Evolutionary conservation across 2,113 vertebrate genomes (phyloP).

Genomic region (Solea solea): DNA sequence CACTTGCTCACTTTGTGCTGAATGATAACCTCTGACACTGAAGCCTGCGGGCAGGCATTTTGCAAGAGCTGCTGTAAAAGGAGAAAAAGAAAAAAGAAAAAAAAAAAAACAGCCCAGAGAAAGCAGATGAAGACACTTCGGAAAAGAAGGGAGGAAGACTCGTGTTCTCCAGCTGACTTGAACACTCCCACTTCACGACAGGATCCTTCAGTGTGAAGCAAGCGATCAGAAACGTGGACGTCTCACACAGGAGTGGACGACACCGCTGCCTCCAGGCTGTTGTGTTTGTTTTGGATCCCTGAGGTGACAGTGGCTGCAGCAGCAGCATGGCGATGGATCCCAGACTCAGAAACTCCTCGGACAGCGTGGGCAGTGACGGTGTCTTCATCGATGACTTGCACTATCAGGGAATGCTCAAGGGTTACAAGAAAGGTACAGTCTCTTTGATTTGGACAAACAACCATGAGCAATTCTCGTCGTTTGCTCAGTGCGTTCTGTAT

Average conservation of each 20-base stretch:
- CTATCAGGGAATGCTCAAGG: constrained; percentile 71
- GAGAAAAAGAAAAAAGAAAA: constrained; percentile 22
- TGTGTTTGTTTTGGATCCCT: constrained; percentile 2
- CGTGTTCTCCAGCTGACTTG: constrained; percentile 39
- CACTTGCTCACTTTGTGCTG: constrained; percentile 13
- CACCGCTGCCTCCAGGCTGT: constrained; percentile 9
- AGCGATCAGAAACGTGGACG: constrained; percentile 23
- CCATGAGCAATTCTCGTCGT: not conserved
- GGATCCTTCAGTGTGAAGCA: constrained; percentile 32
- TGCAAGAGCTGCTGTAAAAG: constrained; percentile 42
- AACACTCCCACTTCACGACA: constrained; percentile 67
- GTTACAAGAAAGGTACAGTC: constrained; percentile 78
- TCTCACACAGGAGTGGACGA: not conserved
- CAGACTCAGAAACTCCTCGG: constrained; percentile 64
- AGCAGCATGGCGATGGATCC: constrained; percentile 43
- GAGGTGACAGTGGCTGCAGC: constrained; percentile 2
- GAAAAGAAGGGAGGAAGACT: constrained; percentile 29
- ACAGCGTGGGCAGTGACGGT: constrained; percentile 73
- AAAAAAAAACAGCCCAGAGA: constrained; percentile 19
- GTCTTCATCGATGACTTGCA: constrained; percentile 75
- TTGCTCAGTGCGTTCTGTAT: not conserved
- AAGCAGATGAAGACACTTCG: constrained; percentile 1
- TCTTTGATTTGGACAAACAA: not conserved
- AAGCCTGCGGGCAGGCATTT: constrained; percentile 69
- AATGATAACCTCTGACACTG: constrained; percentile 54